phyloP scores from a whole-genome alignment of 2,797 vertebrate genomes.

The Serranus cabrilla region DNA sequence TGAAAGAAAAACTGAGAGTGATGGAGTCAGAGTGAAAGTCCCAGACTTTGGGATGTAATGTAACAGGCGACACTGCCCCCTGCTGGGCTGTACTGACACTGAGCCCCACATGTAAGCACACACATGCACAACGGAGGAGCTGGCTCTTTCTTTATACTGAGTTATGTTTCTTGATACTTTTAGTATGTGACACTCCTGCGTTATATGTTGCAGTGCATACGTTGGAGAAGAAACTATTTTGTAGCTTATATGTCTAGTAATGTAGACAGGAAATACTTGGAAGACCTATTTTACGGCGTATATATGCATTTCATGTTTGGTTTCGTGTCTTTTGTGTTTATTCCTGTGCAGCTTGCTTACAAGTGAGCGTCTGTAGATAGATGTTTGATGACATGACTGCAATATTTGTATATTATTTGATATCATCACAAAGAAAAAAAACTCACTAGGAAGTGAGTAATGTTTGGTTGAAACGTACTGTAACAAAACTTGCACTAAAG shows the following conservation, averaged over 20 bases:
- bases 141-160: slow-evolving; percentile 64
- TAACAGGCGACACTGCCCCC: slow-evolving; percentile 70
- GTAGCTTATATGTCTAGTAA: slow-evolving; percentile 51
- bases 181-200: slow-evolving; percentile 50
- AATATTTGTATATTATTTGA: slow-evolving; percentile 43
- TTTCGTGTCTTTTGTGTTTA: slow-evolving; percentile 24
- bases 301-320: slow-evolving; percentile 41
- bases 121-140: slow-evolving; percentile 63
- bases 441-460: slow-evolving; percentile 3
- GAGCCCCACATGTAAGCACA: slow-evolving; percentile 33
- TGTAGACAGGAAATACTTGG: slow-evolving; percentile 32
- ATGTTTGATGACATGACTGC: slow-evolving; percentile 37
- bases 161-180: slow-evolving; percentile 30
- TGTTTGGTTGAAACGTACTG: slow-evolving; percentile 22
- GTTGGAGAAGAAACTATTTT: slow-evolving; percentile 54
- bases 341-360: slow-evolving; percentile 20
- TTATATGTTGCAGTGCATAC: slow-evolving; percentile 67
- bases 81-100: slow-evolving; percentile 57
- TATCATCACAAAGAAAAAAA: slow-evolving; percentile 14
- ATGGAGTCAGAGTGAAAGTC: neutral
- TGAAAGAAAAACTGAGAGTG: neutral
- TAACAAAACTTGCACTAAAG: slow-evolving; percentile 47
- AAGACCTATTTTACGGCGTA: slow-evolving; percentile 28
- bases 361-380: slow-evolving; percentile 25
- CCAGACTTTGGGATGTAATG: slow-evolving; percentile 18